Evolutionary conservation across 2,797 vertebrate species (phyloP).

Genomic region (Urophycis tenuis): DNA sequence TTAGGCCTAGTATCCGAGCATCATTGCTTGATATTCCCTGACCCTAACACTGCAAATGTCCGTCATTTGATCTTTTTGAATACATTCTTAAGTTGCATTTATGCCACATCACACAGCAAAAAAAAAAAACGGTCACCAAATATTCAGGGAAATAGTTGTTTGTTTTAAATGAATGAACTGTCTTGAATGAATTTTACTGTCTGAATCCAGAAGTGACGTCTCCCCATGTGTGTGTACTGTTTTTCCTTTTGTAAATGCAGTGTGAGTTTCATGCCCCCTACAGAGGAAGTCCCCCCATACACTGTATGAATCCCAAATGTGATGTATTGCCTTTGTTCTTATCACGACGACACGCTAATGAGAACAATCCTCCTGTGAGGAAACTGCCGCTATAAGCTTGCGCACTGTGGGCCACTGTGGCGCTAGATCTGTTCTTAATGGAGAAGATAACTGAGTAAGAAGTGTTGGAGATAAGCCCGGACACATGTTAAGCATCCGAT

Average conservation of each 20-base stretch:
- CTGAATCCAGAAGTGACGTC: neutral
- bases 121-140: neutral
- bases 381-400: constrained; percentile 13
- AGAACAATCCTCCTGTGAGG: neutral
- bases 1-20: neutral
- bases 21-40: neutral
- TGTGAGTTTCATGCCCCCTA: neutral
- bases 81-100: neutral
- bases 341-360: neutral
- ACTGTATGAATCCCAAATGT: neutral
- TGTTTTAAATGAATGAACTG: neutral
- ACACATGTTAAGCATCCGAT: constrained; percentile 32
- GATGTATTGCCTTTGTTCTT: neutral
- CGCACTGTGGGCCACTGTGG: constrained; percentile 8
- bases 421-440: constrained; percentile 20
- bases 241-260: neutral
- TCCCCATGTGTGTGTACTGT: neutral
- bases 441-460: constrained; percentile 29
- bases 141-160: neutral
- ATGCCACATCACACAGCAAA: neutral
- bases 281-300: neutral
- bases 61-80: neutral
- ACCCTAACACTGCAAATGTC: neutral
- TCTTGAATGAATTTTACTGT: neutral
- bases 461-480: constrained; percentile 27